Evolutionary conservation across 2,888 invertebrate species (phyloP).

Genomic region (Scaptomyza caliginosa): DNA sequence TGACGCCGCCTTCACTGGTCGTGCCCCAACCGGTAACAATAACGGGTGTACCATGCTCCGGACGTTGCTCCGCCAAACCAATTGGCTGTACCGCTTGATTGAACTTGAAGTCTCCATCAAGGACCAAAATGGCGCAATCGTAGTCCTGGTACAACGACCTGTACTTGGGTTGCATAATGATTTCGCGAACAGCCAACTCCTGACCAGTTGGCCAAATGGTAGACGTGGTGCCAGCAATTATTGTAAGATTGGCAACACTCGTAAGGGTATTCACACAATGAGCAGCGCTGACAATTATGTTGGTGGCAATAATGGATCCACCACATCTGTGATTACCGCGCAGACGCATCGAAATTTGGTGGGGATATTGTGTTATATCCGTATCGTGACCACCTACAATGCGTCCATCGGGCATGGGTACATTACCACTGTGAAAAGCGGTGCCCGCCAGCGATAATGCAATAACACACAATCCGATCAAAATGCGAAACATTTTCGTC

Average conservation of each 20-base stretch:
- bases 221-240: conserved; percentile 68
- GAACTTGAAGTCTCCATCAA: conserved; percentile 84
- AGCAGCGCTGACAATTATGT: conserved; percentile 70
- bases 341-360: conserved; percentile 78
- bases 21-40: conserved; percentile 80
- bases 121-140: conserved; percentile 86
- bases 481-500: conserved; percentile 56
- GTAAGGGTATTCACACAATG: conserved; percentile 68
- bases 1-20: conserved; percentile 33
- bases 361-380: conserved; percentile 64
- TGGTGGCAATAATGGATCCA: conserved; percentile 60
- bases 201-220: conserved; percentile 42
- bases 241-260: conserved; percentile 45
- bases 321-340: conserved; percentile 76
- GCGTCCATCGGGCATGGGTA: conserved; percentile 73
- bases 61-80: conserved; percentile 85
- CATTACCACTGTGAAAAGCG: conserved; percentile 15
- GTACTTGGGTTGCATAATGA: conserved; percentile 86
- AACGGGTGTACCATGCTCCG: conserved; percentile 47
- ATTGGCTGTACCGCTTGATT: conserved; percentile 85
- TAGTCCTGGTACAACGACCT: conserved; percentile 85
- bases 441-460: conserved; percentile 43
- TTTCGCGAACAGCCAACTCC: conserved; percentile 84
- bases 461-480: conserved; percentile 46
- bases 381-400: conserved; percentile 70